Percentiles rank a stretch among this genome's conserved stretches.
phyloP scores from a whole-genome alignment of 92 coral and sea anemone genomes.

The Parazoanthus swiftii region DNA sequence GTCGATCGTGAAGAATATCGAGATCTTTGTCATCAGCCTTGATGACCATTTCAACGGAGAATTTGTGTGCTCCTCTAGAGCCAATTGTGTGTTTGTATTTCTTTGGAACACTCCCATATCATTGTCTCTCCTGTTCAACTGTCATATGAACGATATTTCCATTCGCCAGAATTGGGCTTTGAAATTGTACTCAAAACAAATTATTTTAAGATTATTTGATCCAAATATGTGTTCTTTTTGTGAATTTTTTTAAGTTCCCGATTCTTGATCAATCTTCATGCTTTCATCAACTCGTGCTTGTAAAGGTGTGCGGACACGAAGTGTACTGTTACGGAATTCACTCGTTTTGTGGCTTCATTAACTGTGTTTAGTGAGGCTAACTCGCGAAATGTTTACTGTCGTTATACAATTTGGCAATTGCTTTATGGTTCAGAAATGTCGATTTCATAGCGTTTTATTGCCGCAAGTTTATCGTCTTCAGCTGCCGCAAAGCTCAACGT shows the following conservation, averaged over 20 bases:
- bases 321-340: neutral
- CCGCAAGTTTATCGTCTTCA: neutral
- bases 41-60: neutral
- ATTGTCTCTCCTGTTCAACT: neutral
- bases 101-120: conserved; percentile 37
- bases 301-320: neutral
- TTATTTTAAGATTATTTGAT: neutral
- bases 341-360: neutral
- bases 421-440: neutral
- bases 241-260: neutral
- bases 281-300: neutral
- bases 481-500: neutral
- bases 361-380: neutral
- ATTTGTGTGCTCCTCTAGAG: neutral
- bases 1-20: neutral
- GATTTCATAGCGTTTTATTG: neutral
- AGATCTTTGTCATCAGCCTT: neutral
- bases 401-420: neutral
- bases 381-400: neutral
- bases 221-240: neutral
- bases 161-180: conserved; percentile 10
- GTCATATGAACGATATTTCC: neutral
- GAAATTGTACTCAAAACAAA: neutral
- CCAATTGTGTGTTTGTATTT: neutral
- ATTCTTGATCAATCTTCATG: neutral